Evolutionary conservation across 2,888 invertebrate genomes (phyloP).

Genomic region (Aplocera efformata): DNA sequence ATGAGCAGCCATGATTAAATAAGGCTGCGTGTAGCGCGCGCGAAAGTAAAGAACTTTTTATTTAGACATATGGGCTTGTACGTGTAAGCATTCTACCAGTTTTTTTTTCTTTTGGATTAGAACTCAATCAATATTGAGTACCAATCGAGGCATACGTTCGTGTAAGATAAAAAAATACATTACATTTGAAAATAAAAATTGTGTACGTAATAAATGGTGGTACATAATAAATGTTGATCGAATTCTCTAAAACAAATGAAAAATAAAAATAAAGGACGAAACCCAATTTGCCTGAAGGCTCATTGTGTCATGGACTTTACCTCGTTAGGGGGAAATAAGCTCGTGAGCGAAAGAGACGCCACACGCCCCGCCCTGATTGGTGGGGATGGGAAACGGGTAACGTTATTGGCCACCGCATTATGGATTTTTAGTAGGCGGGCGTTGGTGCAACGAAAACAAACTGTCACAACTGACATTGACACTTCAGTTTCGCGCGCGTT

Average conservation of each 20-base stretch:
- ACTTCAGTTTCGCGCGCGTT: conserved; percentile 56
- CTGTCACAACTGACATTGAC: conserved; percentile 50
- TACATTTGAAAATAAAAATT: too few species aligned
- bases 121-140: too few species aligned
- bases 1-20: conserved; percentile 44
- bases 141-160: too few species aligned
- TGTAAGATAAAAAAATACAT: too few species aligned
- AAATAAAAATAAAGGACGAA: neutral
- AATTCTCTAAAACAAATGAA: too few species aligned
- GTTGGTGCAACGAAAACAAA: conserved; percentile 48
- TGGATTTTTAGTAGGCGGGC: conserved; percentile 69
- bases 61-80: too few species aligned
- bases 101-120: too few species aligned
- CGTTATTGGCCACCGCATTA: conserved; percentile 71
- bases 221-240: too few species aligned
- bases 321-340: conserved; percentile 47
- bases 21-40: conserved; percentile 32
- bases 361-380: conserved; percentile 64
- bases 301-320: conserved; percentile 44
- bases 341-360: conserved; percentile 64
- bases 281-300: conserved; percentile 14
- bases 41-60: too few species aligned
- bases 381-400: conserved; percentile 54
- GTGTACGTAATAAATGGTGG: too few species aligned
- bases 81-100: too few species aligned